phyloP scores from a whole-genome alignment of 1,140 invertebrate species.

The Penaeus vannamei region DNA sequence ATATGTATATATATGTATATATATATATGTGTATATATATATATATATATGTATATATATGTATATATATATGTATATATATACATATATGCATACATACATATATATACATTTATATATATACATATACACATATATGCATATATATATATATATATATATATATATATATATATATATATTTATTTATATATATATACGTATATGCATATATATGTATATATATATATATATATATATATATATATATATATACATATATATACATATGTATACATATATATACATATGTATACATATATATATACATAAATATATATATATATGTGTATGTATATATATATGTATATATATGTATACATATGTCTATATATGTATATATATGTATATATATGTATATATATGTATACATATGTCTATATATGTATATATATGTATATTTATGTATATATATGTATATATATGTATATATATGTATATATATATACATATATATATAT shows the following conservation, averaged over 20 bases:
- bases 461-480: too few relatives aligned
- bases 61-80: background rate
- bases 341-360: background rate
- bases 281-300: background rate
- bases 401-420: too few relatives aligned
- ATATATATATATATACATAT: conserved; percentile 1
- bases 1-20: too few relatives aligned
- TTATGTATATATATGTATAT: too few relatives aligned
- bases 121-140: background rate
- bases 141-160: conserved; percentile 15
- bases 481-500: too few relatives aligned
- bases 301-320: conserved; percentile 18
- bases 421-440: too few relatives aligned
- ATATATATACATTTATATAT: conserved; percentile 18
- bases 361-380: background rate
- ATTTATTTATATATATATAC: conserved; percentile 1
- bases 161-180: conserved; percentile 18
- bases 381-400: too few relatives aligned
- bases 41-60: too few relatives aligned
- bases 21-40: too few relatives aligned
- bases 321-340: conserved; percentile 18
- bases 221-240: background rate
- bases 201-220: conserved; percentile 6
- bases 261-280: background rate
- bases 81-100: background rate